Conservation (phyloP, 2,888 invertebrate genomes). For the Creontiades dilutus region DNA sequence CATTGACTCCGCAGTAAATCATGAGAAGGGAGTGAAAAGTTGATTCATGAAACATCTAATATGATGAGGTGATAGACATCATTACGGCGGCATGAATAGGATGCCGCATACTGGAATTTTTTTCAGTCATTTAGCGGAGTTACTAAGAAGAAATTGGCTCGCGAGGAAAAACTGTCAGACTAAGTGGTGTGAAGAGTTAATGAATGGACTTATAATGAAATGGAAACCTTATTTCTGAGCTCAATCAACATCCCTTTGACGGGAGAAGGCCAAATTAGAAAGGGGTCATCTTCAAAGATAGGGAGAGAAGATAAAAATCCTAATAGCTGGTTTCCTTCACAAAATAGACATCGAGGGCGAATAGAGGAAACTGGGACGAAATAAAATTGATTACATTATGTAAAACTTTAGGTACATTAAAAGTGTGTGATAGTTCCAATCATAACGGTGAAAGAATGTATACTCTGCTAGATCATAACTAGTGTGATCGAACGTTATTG, state of each 20-base stretch:
- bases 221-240: slow-evolving; percentile 58
- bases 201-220: slow-evolving; percentile 55
- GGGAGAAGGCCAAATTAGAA: background rate
- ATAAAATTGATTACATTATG: too few relatives aligned
- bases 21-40: background rate
- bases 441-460: too few relatives aligned
- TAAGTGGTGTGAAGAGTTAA: slow-evolving; percentile 38
- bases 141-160: background rate
- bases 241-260: slow-evolving; percentile 58
- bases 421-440: too few relatives aligned
- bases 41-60: slow-evolving; percentile 18
- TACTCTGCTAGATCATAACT: too few relatives aligned
- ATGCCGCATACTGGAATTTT: background rate
- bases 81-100: background rate
- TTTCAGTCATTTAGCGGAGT: background rate
- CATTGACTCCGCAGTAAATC: background rate
- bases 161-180: background rate
- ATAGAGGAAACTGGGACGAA: too few relatives aligned
- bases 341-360: too few relatives aligned
- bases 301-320: background rate
- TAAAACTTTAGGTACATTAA: too few relatives aligned
- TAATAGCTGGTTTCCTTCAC: background rate
- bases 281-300: slow-evolving; percentile 53
- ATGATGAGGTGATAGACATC: background rate
- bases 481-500: too few relatives aligned